Conservation (phyloP, 2,888 invertebrate species). For the Byasa hedistus region DNA sequence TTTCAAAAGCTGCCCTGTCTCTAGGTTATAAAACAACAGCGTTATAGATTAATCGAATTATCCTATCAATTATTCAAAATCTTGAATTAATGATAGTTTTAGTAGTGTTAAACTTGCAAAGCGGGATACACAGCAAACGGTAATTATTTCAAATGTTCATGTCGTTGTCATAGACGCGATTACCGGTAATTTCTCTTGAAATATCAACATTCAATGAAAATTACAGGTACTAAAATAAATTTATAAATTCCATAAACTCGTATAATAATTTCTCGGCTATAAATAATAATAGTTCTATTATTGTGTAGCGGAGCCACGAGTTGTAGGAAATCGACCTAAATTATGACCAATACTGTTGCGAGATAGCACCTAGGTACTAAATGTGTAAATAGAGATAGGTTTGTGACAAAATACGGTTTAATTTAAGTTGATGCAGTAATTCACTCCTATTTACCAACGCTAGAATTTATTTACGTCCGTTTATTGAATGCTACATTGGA, state of each 20-base stretch:
- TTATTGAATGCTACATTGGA: constrained; percentile 25
- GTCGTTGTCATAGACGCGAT: too few relatives aligned
- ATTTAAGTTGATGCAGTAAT: constrained; percentile 25
- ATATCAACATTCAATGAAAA: neutral
- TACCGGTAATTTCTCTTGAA: too few relatives aligned
- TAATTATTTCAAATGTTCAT: too few relatives aligned
- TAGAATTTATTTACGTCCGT: constrained; percentile 23
- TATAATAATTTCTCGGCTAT: constrained; percentile 23
- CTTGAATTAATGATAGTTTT: neutral
- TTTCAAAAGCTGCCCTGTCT: too few relatives aligned
- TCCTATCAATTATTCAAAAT: neutral
- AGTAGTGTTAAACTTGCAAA: too few relatives aligned
- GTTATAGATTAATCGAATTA: too few relatives aligned
- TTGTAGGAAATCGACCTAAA: constrained; percentile 31
- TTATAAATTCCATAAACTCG: neutral
- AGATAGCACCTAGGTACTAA: constrained; percentile 21
- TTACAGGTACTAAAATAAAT: neutral
- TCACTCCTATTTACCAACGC: constrained; percentile 20
- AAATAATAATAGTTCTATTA: constrained; percentile 25
- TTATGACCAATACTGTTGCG: constrained; percentile 25
- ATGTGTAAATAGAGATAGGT: constrained; percentile 30
- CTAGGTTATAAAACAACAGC: too few relatives aligned
- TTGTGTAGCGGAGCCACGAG: constrained; percentile 18
- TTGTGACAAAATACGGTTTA: constrained; percentile 31
- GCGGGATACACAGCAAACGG: too few relatives aligned